Base-by-base conservation (phyloP, 2,113 vertebrate genomes). In the Toxotes jaculatrix region DNA sequence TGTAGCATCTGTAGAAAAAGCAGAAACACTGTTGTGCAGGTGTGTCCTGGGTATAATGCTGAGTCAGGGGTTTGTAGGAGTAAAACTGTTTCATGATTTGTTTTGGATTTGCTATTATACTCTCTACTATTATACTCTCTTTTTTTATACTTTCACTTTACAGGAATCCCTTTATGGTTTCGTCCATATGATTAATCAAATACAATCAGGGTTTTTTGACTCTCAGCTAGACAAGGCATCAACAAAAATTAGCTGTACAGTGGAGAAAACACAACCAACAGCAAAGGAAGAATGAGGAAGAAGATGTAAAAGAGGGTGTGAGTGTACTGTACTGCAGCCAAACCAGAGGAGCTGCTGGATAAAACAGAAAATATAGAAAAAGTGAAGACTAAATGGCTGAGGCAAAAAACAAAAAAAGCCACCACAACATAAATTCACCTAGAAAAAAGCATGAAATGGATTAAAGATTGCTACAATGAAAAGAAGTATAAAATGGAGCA, bases 381-480 rank as follows among this genome's bases (percentile, higher is more conserved):
- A 23, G n/a, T 51, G 10, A 56, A 12, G n/a, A 10, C 12, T 56
- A 56, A 23, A 27, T 5, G 53, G 8, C 51, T 23, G 51, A 55
- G n/a, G 53, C n/a, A 23, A 56, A 56, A 27, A 27, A 27, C 27
- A n/a, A 10, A 55, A 55, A n/a, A 3, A 11, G 1, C 51, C 45
- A 56, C 27, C 45, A 72, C 38, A 75, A 47, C 16, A 36, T 6
- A 40, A 51, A 19, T 62, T 71, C 56, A 45, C 19, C 40, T 57
- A 72, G 61, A 79, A 51, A 27, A 70, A 74, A 51, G 31, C 36
- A 23, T 12, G 19, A 43, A 70, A 77, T 27, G n/a, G 47, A 87
- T 32, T 27, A 2, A n/a, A 38, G 13, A 72, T 12, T 7, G 16
- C 36, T 10, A 40, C 51, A 85, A 64, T 78, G 16, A 63, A 59